Evolutionary conservation across 1,140 invertebrate genomes (phyloP).

Genomic region (Papilio xuthus): DNA sequence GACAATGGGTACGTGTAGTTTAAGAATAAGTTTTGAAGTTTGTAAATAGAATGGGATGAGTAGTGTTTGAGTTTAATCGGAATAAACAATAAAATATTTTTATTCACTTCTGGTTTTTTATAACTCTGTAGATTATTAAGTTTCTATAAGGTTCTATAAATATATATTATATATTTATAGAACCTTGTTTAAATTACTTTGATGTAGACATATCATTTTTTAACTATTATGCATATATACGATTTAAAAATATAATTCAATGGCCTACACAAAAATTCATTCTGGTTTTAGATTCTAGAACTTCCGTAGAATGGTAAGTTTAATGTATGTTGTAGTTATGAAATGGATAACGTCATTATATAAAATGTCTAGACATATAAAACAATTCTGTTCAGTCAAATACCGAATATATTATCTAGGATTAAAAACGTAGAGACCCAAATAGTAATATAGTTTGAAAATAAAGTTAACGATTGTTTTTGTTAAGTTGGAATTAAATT

Average conservation of each 20-base stretch:
- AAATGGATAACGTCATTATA: not conserved
- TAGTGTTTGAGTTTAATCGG: not conserved
- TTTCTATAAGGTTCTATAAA: too few relatives aligned
- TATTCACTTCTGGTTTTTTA: too few relatives aligned
- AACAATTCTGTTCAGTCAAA: too few relatives aligned
- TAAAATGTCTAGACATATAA: not conserved
- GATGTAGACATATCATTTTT: not conserved
- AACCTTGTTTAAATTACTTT: not conserved
- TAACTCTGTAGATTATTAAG: not conserved
- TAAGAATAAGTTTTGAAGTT: too few relatives aligned
- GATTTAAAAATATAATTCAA: not conserved
- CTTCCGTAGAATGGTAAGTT: conserved; percentile 4
- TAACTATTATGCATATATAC: not conserved
- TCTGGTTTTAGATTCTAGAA: conserved; percentile 9
- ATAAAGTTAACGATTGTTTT: too few relatives aligned
- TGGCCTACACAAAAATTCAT: not conserved
- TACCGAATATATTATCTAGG: too few relatives aligned
- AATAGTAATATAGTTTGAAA: too few relatives aligned
- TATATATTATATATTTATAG: not conserved
- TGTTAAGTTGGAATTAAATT: too few relatives aligned
- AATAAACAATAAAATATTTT: not conserved
- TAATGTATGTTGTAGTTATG: not conserved
- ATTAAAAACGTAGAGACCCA: too few relatives aligned
- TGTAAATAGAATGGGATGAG: not conserved
- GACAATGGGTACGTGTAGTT: too few relatives aligned